Conservation (phyloP, 2,797 vertebrate genomes). For the Megalops cyprinoides region DNA sequence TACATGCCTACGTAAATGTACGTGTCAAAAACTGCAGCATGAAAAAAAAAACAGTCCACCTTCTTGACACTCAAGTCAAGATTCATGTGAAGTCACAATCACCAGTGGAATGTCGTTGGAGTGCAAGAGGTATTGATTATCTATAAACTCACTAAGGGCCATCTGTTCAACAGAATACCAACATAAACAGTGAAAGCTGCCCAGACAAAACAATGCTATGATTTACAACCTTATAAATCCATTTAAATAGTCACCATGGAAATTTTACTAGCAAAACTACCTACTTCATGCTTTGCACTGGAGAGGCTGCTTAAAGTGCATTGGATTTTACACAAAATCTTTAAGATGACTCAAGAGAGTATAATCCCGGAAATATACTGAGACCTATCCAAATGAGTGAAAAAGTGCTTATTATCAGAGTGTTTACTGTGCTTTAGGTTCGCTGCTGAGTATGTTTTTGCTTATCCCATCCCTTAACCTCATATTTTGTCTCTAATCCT, state of each 20-base stretch:
- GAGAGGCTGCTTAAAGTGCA: not conserved
- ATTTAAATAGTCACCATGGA: constrained; percentile 65
- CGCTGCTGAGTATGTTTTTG: not conserved
- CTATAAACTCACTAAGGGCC: constrained; percentile 67
- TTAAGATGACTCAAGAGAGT: not conserved
- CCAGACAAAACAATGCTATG: not conserved
- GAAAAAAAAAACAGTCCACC: not conserved
- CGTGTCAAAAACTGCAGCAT: not conserved
- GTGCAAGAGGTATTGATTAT: constrained; percentile 59
- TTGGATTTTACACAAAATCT: not conserved
- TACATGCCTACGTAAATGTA: not conserved
- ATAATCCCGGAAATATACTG: not conserved
- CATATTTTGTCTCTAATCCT: not conserved
- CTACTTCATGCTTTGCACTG: constrained; percentile 44
- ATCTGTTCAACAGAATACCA: constrained; percentile 31
- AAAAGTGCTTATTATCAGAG: not conserved
- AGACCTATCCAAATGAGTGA: not conserved
- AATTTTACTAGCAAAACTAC: constrained; percentile 72
- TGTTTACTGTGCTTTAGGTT: not conserved
- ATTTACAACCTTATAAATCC: not conserved
- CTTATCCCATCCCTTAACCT: not conserved
- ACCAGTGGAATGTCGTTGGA: constrained; percentile 55
- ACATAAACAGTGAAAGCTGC: not conserved
- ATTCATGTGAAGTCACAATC: constrained; percentile 48
- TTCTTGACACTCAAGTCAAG: constrained; percentile 40